These are phyloP conservation scores for Paratrypauchen microcephalus DNA, from an alignment of 2,797 vertebrate genomes.

Conservation along the genomic window DNA sequence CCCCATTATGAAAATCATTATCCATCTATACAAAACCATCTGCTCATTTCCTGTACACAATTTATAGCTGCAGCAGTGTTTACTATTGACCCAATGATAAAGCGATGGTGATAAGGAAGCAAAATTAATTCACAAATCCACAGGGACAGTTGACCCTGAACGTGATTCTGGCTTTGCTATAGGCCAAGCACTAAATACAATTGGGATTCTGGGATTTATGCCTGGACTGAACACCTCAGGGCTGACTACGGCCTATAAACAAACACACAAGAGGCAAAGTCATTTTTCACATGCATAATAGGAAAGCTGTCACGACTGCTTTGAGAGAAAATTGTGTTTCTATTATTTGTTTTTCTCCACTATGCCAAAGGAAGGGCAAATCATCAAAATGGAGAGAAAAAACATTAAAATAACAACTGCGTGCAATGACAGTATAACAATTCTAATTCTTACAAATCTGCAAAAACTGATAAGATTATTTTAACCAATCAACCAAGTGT, in stretches of 20 bases:
- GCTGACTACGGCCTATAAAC: not conserved
- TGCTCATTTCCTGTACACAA: constrained; percentile 5
- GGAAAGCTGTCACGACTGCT: not conserved
- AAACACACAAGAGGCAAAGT: not conserved
- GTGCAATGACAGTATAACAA: no score
- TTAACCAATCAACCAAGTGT: no score
- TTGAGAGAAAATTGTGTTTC: not conserved
- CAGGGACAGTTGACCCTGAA: not conserved
- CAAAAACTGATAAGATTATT: no score
- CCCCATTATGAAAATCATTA: not conserved
- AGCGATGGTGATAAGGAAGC: not conserved
- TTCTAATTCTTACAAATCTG: no score
- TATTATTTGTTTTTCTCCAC: no score
- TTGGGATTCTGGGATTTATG: constrained; percentile 8
- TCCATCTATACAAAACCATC: not conserved
- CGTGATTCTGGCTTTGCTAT: not conserved
- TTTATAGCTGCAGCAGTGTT: not conserved
- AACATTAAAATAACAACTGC: no score
- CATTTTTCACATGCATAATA: constrained; percentile 4
- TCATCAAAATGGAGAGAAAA: no score
- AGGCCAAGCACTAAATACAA: constrained; percentile 4
- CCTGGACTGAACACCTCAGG: not conserved
- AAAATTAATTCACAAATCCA: not conserved
- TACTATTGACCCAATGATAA: constrained; percentile 4
- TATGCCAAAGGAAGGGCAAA: no score